These are phyloP conservation scores for Hyla sarda DNA, from an alignment of 2,113 vertebrate species.

Conservation along the genomic window DNA sequence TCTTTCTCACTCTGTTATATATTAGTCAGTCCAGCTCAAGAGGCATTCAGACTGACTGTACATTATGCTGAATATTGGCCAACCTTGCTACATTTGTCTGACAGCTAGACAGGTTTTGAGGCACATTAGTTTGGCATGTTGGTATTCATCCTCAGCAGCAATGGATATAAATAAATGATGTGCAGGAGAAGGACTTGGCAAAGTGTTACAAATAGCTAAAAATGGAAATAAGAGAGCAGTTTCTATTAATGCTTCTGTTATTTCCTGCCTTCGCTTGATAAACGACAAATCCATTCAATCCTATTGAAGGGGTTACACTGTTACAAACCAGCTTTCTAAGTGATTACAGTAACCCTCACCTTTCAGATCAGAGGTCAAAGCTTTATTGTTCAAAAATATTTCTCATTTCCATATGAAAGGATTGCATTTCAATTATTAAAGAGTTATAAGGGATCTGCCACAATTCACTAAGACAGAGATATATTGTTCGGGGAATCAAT, in stretches of 20 bases:
- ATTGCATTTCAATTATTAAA: constrained; percentile 48
- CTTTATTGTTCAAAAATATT: constrained; percentile 36
- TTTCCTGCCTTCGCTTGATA: neutral
- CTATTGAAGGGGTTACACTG: constrained; percentile 4
- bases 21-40: neutral
- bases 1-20: neutral
- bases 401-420: constrained; percentile 54
- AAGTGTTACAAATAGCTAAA: neutral
- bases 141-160: neutral
- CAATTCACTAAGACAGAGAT: constrained; percentile 52
- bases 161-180: constrained; percentile 9
- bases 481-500: constrained; percentile 53
- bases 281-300: constrained; percentile 6
- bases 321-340: constrained; percentile 38
- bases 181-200: neutral
- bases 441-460: constrained; percentile 51
- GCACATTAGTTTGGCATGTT: neutral
- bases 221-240: neutral
- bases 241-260: constrained; percentile 16
- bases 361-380: constrained; percentile 52
- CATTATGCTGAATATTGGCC: neutral
- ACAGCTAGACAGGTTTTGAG: neutral
- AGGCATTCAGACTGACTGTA: neutral
- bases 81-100: neutral
- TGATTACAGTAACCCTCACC: constrained; percentile 43